Percentiles rank a stretch among this genome's conserved stretches.
These are phyloP conservation scores for Chionis minor DNA, from an alignment of 2,113 vertebrate species.

Conservation along the genomic window DNA sequence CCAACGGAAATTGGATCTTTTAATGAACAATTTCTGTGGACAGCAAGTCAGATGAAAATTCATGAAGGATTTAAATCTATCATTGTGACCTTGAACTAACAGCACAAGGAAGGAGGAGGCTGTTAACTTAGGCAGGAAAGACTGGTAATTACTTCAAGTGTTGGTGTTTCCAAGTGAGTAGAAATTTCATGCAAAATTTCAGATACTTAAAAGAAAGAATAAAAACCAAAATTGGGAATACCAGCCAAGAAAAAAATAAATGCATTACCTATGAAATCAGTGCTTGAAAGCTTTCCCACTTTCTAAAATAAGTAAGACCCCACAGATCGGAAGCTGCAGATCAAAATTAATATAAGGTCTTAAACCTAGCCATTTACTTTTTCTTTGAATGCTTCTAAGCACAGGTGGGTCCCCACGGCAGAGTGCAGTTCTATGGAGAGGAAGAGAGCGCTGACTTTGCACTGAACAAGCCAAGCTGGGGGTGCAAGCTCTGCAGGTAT, in stretches of 20 bases:
- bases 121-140: slow-evolving; percentile 33
- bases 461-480: neutral
- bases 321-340: neutral
- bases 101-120: slow-evolving; percentile 22
- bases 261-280: neutral
- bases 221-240: neutral
- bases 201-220: slow-evolving; percentile 3
- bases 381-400: neutral
- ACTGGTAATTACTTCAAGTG: slow-evolving; percentile 17
- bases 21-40: slow-evolving; percentile 47
- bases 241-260: neutral
- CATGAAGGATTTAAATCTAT: slow-evolving; percentile 8
- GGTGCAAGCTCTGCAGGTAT: neutral
- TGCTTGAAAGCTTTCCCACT: neutral
- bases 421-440: neutral
- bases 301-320: slow-evolving; percentile 5
- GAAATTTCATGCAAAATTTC: slow-evolving; percentile 27
- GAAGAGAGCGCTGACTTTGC: neutral
- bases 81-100: slow-evolving; percentile 48
- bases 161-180: slow-evolving; percentile 6
- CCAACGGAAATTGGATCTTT: slow-evolving; percentile 40
- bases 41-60: slow-evolving; percentile 34
- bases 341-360: neutral
- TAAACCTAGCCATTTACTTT: neutral
- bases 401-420: neutral